These are phyloP conservation scores for Tenebrio molitor DNA, from an alignment of 1,140 invertebrate genomes.

Conservation along the genomic window DNA sequence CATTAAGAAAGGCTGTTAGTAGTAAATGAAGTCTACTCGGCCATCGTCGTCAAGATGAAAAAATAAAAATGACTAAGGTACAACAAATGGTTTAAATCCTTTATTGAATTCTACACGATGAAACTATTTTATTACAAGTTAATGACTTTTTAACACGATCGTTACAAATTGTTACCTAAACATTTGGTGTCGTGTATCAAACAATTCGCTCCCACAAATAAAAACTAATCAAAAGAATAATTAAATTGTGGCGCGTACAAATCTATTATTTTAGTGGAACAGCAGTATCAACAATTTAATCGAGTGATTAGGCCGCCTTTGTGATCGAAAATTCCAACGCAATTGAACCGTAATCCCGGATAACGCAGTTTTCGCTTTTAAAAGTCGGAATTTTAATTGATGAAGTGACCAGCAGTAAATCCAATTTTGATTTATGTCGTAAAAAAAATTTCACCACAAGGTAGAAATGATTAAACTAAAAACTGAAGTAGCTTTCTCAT, in stretches of 20 bases:
- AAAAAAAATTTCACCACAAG: no score
- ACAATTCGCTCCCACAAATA: slow-evolving; percentile 7
- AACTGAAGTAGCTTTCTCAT: no score
- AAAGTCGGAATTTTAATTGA: no score
- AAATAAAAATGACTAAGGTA: no score
- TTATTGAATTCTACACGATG: background rate
- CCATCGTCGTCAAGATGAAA: no score
- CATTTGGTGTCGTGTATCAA: slow-evolving; percentile 26
- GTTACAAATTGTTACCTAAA: slow-evolving; percentile 7
- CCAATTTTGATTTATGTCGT: no score
- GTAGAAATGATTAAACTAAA: no score
- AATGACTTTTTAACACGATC: slow-evolving; percentile 18
- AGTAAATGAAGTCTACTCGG: no score
- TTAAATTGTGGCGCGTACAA: background rate
- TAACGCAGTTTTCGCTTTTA: background rate
- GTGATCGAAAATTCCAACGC: background rate
- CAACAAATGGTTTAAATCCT: no score
- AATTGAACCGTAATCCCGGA: background rate
- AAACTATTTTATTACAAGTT: slow-evolving; percentile 13
- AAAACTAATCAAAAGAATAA: no score
- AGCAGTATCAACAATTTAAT: slow-evolving; percentile 7
- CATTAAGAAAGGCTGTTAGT: no score
- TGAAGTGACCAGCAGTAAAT: no score
- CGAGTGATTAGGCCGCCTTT: slow-evolving; percentile 5
- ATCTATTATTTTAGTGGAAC: slow-evolving; percentile 9